Conservation (phyloP, 1,140 invertebrate genomes). For the Drosophila ironensis region DNA sequence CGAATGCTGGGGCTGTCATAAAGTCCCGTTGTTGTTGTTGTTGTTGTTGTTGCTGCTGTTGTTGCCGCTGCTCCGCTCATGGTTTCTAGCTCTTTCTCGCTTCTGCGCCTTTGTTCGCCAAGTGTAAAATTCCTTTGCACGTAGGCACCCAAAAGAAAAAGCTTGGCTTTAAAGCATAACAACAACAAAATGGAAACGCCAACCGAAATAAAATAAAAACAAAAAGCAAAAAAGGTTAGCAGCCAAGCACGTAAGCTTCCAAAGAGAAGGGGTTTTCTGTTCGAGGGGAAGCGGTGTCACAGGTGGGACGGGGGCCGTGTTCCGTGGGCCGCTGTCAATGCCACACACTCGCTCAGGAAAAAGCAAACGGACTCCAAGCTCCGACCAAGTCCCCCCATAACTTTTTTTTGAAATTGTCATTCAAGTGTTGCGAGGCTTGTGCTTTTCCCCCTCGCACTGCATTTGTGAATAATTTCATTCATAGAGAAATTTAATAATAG, state of each 20-base stretch:
- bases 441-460: not conserved
- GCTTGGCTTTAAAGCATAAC: constrained; percentile 42
- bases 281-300: not conserved
- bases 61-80: constrained; percentile 4
- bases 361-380: constrained; percentile 13
- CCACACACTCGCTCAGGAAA: constrained; percentile 17
- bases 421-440: constrained; percentile 47
- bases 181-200: constrained; percentile 23
- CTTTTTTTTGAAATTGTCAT: constrained; percentile 51
- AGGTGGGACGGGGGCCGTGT: not conserved
- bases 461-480: constrained; percentile 24
- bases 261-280: constrained; percentile 26
- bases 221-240: constrained; percentile 50
- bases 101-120: constrained; percentile 58
- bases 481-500: constrained; percentile 67
- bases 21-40: constrained; percentile 74
- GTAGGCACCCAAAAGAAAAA: constrained; percentile 60
- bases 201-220: not conserved
- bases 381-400: constrained; percentile 32
- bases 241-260: constrained; percentile 58
- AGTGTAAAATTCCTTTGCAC: constrained; percentile 78
- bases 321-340: constrained; percentile 53
- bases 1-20: constrained; percentile 63
- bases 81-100: constrained; percentile 49
- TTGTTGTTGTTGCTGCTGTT: constrained; percentile 13